Percentiles rank a stretch among this genome's conserved stretches.
Conservation (phyloP, 2,113 vertebrate genomes). For the Rhabdomys dilectus region DNA sequence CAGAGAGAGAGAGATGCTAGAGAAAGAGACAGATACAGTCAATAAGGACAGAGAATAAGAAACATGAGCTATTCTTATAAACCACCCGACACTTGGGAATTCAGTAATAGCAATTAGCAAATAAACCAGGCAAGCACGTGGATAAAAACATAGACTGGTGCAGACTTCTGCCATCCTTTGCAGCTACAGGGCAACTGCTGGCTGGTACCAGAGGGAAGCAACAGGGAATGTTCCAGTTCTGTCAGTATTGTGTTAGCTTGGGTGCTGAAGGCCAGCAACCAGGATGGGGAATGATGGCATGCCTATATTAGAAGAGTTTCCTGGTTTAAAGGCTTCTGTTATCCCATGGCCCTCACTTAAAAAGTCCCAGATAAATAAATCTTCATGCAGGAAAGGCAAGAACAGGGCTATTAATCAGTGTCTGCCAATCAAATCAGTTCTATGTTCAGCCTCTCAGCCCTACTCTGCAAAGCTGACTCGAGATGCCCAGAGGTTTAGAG, state of each 20-base stretch:
- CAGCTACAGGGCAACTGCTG: not conserved
- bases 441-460: not conserved
- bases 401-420: not conserved
- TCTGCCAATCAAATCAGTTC: not conserved
- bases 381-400: not conserved
- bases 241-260: not conserved
- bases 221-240: not conserved
- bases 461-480: not conserved
- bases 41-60: not conserved
- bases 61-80: not conserved
- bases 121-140: not conserved
- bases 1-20: not conserved
- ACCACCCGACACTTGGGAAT: not conserved
- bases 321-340: not conserved
- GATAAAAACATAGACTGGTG: not conserved
- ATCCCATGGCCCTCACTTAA: not conserved
- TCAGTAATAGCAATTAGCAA: not conserved
- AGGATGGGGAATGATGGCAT: not conserved
- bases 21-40: not conserved
- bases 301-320: not conserved
- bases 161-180: not conserved
- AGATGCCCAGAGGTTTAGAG: not conserved
- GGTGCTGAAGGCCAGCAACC: not conserved
- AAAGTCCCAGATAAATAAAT: not conserved
- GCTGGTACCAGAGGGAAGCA: not conserved